These are phyloP conservation scores for Peromyscus aztecus DNA, from an alignment of 2,797 vertebrate species.

Conservation along the genomic window DNA sequence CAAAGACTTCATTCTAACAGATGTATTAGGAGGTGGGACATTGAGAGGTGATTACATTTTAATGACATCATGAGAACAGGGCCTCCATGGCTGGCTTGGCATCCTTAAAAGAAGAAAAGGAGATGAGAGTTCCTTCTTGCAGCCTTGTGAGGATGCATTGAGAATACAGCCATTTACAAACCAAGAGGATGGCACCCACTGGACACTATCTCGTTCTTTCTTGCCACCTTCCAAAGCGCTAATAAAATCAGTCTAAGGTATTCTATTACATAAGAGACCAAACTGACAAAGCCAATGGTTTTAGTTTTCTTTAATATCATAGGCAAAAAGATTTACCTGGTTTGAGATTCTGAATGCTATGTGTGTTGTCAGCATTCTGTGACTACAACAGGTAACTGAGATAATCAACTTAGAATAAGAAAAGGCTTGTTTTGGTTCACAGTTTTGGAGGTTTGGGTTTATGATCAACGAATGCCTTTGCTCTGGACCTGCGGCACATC, in stretches of 20 bases:
- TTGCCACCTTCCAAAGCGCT: neutral
- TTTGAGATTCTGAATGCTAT: neutral
- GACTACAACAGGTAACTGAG: neutral
- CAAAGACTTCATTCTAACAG: neutral
- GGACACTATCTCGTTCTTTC: neutral
- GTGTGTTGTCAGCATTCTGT: neutral
- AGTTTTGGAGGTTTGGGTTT: neutral
- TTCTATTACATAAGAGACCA: neutral
- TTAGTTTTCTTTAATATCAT: neutral
- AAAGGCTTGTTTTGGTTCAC: neutral
- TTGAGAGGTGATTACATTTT: neutral
- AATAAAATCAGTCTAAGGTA: neutral
- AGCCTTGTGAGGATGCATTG: neutral
- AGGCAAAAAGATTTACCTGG: neutral
- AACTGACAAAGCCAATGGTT: neutral
- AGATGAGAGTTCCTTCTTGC: neutral
- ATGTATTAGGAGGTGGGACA: neutral
- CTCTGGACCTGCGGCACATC: neutral
- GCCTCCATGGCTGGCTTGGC: no score
- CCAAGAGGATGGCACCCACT: neutral
- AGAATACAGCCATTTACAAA: neutral
- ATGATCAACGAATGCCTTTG: neutral
- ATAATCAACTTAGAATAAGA: neutral
- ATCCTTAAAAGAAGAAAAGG: neutral
- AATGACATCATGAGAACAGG: neutral